Conservation (phyloP, 2,888 invertebrate species). For the Polyommatus iphigenia region DNA sequence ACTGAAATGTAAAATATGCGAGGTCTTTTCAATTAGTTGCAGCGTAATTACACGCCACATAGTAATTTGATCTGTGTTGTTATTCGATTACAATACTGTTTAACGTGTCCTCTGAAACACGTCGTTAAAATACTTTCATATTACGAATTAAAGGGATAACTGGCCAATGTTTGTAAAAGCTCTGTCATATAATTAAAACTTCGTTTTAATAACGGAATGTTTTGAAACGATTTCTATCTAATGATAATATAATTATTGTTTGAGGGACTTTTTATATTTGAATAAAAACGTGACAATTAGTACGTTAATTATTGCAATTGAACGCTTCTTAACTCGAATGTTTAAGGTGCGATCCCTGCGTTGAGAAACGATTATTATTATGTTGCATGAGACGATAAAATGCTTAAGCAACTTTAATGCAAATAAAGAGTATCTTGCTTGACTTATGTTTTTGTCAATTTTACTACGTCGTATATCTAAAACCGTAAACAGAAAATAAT, state of each 20-base stretch:
- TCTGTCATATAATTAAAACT: conserved; percentile 39
- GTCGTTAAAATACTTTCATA: conserved; percentile 6
- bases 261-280: background rate
- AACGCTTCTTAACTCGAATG: background rate
- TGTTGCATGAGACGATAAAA: background rate
- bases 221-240: background rate
- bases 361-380: background rate
- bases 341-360: background rate
- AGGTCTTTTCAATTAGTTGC: conserved; percentile 13
- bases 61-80: conserved; percentile 21
- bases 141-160: conserved; percentile 24
- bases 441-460: background rate
- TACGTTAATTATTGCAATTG: background rate
- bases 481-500: background rate
- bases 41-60: conserved; percentile 16
- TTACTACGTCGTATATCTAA: background rate
- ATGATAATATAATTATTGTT: background rate
- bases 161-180: conserved; percentile 34
- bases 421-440: background rate
- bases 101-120: conserved; percentile 7
- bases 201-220: conserved; percentile 46
- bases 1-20: background rate
- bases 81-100: conserved; percentile 28
- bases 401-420: background rate
- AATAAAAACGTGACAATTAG: background rate